phyloP scores from a whole-genome alignment of 2,113 vertebrate genomes.

The Cyprinus carpio region DNA sequence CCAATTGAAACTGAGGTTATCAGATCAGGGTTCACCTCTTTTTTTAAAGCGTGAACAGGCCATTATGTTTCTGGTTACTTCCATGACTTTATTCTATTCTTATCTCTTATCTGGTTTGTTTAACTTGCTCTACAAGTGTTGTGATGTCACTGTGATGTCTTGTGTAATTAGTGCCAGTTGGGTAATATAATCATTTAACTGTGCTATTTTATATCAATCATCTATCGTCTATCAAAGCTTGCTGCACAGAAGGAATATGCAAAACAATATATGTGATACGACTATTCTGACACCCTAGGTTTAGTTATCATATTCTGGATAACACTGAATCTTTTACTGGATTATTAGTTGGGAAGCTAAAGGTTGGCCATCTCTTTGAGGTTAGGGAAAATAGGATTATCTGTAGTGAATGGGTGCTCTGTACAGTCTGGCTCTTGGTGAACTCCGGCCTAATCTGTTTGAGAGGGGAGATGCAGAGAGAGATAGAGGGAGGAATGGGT shows the following conservation, averaged over 20 bases:
- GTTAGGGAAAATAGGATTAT: conserved; percentile 35
- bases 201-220: background rate
- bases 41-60: background rate
- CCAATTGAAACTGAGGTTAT: conserved; percentile 23
- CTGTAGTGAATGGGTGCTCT: conserved; percentile 37
- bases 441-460: conserved; percentile 47
- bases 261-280: background rate
- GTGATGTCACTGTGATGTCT: conserved; percentile 21
- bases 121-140: conserved; percentile 12
- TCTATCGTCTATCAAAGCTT: background rate
- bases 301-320: background rate
- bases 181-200: conserved; percentile 23
- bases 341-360: conserved; percentile 10
- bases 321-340: background rate
- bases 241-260: background rate
- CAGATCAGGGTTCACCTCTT: conserved; percentile 36
- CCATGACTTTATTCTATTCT: conserved; percentile 4
- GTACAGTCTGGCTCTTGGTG: conserved; percentile 35
- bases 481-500: conserved; percentile 41
- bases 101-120: conserved; percentile 28
- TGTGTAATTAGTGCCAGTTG: background rate
- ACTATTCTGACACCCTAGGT: background rate
- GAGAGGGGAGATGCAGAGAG: conserved; percentile 22
- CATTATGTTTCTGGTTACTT: background rate
- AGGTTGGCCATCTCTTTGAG: background rate